Percentiles rank a stretch among this genome's conserved stretches.
phyloP scores from a whole-genome alignment of 2,888 invertebrate species.

The Dichetophora obliterata region DNA sequence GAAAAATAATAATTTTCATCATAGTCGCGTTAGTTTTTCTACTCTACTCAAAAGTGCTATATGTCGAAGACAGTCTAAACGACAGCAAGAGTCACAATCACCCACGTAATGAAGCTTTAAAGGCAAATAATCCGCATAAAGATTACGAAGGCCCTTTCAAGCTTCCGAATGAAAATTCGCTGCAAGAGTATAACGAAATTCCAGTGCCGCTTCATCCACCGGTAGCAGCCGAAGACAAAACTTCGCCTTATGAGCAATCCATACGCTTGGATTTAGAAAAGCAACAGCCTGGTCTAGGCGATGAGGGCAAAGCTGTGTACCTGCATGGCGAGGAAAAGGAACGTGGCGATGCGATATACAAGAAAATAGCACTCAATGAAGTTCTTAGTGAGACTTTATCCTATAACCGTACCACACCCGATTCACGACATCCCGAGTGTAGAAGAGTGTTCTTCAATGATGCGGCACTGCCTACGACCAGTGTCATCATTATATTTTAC shows the following conservation, averaged over 20 bases:
- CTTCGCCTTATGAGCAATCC: slow-evolving; percentile 62
- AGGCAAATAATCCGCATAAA: neutral
- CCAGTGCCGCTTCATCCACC: slow-evolving; percentile 39
- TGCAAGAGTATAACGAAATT: slow-evolving; percentile 55
- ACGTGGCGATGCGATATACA: slow-evolving; percentile 79
- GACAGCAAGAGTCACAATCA: slow-evolving; percentile 39
- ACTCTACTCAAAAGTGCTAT: slow-evolving; percentile 64
- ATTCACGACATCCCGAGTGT: slow-evolving; percentile 67
- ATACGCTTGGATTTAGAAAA: slow-evolving; percentile 76
- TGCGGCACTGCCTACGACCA: slow-evolving; percentile 78
- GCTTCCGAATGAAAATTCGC: slow-evolving; percentile 18
- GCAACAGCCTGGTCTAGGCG: slow-evolving; percentile 80
- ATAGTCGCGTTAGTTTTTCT: slow-evolving; percentile 64
- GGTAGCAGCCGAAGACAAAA: slow-evolving; percentile 38
- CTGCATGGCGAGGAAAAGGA: slow-evolving; percentile 77
- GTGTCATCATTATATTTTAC: slow-evolving; percentile 88
- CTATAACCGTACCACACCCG: slow-evolving; percentile 78
- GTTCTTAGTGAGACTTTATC: slow-evolving; percentile 90
- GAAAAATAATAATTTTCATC: slow-evolving; percentile 65
- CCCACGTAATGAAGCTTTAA: slow-evolving; percentile 26
- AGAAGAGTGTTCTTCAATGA: slow-evolving; percentile 71
- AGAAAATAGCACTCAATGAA: slow-evolving; percentile 89
- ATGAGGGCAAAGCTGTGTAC: slow-evolving; percentile 78
- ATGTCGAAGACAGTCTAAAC: slow-evolving; percentile 44
- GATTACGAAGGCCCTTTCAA: slow-evolving; percentile 24